Evolutionary conservation across 2,888 invertebrate species (phyloP), one percentile per base, ranked within the genome.

Genomic region (Pseudanteris insignis): DNA sequence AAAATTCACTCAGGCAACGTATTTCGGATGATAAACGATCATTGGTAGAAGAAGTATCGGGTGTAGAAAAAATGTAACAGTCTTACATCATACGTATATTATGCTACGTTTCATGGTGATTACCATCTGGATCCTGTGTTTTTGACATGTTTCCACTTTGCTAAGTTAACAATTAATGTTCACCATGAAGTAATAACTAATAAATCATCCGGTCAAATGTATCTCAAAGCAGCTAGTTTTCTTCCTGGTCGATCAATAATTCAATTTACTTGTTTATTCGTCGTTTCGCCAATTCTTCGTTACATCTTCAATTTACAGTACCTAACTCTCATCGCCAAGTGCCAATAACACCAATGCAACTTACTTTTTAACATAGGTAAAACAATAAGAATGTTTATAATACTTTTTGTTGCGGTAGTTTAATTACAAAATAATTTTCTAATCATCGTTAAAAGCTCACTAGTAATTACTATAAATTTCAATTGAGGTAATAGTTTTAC

Each of bases 21-120:
- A 68, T 74, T 73, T 70, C 64, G 66, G 70, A 75, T 75, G 75
- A 75, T 75, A 75, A 75, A 75, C 73, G 75, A 75, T 70, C 72
- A 48, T 21, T 37, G 38, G 32, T 44, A 48, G 55, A 62, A 65
- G 61, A 62, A 65, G 63, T 36, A 46, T n/a, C 26, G 43, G 43
- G 33, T 29, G 34, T 36, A 57, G 46, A 32, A 33, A 25, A 61
- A 44, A 18, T 47, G 47, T 33, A 51, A 41, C 36, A 32, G 40
- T 33, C 34, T 36, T 33, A 57, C 51, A 40, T 53, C 57, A 47
- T 53, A 33, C 47, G 48, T 32, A 48, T 48, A 58, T 58, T 43
- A 63, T 48, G 57, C 57, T 53, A 40, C 53, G 54, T 61, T 65
- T 58, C 36, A 54, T 58, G 38, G 53, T 63, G 64, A 70, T 68